phyloP scores from a whole-genome alignment of 2,888 invertebrate species.

The Caenorhabditis afra region DNA sequence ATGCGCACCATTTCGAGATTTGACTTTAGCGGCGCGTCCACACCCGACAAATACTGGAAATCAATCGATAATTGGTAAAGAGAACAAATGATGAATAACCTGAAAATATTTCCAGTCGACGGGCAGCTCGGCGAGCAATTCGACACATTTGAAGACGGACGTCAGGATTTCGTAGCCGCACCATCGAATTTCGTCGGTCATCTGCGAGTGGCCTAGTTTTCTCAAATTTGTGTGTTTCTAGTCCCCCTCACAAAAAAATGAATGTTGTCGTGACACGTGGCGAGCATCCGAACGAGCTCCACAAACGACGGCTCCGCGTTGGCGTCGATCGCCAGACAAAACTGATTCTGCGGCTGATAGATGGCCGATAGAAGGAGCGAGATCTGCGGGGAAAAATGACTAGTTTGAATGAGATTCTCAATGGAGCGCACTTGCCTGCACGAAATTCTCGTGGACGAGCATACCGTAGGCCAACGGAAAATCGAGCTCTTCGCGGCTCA shows the following conservation, averaged over 20 bases:
- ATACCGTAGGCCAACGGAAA: slow-evolving; percentile 64
- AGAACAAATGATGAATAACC: slow-evolving; percentile 29
- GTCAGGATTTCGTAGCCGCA: slow-evolving; percentile 64
- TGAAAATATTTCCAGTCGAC: slow-evolving; percentile 63
- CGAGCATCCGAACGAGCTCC: slow-evolving; percentile 11
- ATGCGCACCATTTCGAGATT: slow-evolving; percentile 67
- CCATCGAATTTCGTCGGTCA: slow-evolving; percentile 58
- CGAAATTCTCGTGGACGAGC: slow-evolving; percentile 53
- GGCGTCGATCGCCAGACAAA: slow-evolving; percentile 73
- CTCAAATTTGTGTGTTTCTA: slow-evolving; percentile 1
- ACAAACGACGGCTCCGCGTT: slow-evolving; percentile 29
- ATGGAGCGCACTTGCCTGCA: slow-evolving; percentile 42
- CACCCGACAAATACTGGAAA: slow-evolving; percentile 65
- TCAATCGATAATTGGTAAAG: neutral
- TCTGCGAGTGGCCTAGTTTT: slow-evolving; percentile 15
- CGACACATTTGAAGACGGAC: slow-evolving; percentile 55
- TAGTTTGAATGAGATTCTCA: neutral
- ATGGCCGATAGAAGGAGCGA: slow-evolving; percentile 69
- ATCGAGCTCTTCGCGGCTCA: slow-evolving; percentile 51
- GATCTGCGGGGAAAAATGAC: slow-evolving; percentile 57
- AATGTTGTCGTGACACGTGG: slow-evolving; percentile 35
- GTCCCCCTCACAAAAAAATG: slow-evolving; percentile 51
- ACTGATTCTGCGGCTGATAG: slow-evolving; percentile 76
- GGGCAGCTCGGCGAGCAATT: slow-evolving; percentile 32
- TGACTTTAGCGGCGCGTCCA: slow-evolving; percentile 63